Conservation (phyloP, 37 sponge, comb jelly and placozoan species). For the Hexactinellida sp. region DNA sequence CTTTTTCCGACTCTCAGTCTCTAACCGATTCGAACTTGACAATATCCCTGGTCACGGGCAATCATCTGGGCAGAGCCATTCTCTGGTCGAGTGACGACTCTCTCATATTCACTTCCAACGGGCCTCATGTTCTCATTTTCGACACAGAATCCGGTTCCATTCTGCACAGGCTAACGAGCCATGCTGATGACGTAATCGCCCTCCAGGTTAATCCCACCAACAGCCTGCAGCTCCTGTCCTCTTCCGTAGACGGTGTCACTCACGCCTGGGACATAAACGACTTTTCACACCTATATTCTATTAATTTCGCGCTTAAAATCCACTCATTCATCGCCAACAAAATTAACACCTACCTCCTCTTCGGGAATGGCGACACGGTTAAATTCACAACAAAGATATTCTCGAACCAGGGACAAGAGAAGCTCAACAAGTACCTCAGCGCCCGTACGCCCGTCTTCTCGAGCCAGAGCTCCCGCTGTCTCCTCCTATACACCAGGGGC, state of each 20-base stretch:
- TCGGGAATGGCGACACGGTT: not conserved
- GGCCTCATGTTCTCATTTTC: not conserved
- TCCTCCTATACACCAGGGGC: not conserved
- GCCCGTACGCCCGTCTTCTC: not conserved
- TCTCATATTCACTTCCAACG: not conserved
- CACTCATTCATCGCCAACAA: not conserved
- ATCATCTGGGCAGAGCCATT: not conserved
- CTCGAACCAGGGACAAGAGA: constrained; percentile 12
- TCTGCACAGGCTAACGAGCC: not conserved
- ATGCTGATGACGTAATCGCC: not conserved
- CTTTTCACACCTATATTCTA: not conserved
- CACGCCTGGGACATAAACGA: not conserved
- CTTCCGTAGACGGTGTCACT: not conserved
- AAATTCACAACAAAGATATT: not conserved
- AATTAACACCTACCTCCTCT: not conserved
- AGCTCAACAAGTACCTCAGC: not conserved
- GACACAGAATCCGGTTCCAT: not conserved
- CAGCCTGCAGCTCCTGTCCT: not conserved
- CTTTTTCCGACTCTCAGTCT: not conserved
- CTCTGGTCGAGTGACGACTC: not conserved
- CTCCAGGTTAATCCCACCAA: not conserved
- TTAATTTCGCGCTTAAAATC: not conserved
- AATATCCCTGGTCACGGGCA: not conserved
- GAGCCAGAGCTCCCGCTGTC: not conserved
- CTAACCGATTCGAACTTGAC: not conserved